Conservation (phyloP, 2,797 vertebrate genomes). For the Scomberomorus guttatus region DNA sequence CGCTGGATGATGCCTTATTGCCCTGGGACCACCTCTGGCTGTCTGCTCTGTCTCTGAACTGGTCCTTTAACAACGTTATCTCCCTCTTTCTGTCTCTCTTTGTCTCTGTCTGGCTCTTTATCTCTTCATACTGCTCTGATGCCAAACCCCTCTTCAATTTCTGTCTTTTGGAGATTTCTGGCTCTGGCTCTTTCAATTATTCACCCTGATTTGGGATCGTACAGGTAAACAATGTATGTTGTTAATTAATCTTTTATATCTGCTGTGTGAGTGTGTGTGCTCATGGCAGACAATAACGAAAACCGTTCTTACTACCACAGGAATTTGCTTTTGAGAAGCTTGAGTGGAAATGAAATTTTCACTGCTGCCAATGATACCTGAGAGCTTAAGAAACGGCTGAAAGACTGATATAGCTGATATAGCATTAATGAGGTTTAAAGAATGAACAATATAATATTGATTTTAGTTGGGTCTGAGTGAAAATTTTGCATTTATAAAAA, state of each 20-base stretch:
- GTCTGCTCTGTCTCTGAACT: conserved; percentile 80
- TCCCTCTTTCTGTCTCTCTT: conserved; percentile 68
- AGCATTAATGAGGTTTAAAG: too few relatives aligned
- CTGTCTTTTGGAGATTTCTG: not conserved
- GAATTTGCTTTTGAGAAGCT: conserved; percentile 91
- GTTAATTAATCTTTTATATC: conserved; percentile 31
- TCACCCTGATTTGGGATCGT: conserved; percentile 8
- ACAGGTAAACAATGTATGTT: conserved; percentile 22
- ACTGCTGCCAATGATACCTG: conserved; percentile 88
- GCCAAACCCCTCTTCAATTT: not conserved
- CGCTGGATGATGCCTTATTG: conserved; percentile 52
- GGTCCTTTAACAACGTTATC: conserved; percentile 90
- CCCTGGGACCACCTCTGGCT: conserved; percentile 52
- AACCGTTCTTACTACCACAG: conserved; percentile 88
- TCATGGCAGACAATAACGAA: conserved; percentile 81
- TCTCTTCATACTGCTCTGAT: conserved; percentile 16
- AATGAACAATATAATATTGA: too few relatives aligned
- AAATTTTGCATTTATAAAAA: too few relatives aligned
- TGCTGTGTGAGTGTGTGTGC: conserved; percentile 47
- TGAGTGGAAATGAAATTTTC: conserved; percentile 92
- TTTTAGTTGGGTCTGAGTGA: too few relatives aligned
- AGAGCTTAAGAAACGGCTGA: conserved; percentile 82
- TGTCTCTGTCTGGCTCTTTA: conserved; percentile 66
- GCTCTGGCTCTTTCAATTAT: not conserved
- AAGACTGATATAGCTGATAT: too few relatives aligned